Evolutionary conservation across 2,888 invertebrate species (phyloP).

Genomic region (Trissolcus brochymenae): DNA sequence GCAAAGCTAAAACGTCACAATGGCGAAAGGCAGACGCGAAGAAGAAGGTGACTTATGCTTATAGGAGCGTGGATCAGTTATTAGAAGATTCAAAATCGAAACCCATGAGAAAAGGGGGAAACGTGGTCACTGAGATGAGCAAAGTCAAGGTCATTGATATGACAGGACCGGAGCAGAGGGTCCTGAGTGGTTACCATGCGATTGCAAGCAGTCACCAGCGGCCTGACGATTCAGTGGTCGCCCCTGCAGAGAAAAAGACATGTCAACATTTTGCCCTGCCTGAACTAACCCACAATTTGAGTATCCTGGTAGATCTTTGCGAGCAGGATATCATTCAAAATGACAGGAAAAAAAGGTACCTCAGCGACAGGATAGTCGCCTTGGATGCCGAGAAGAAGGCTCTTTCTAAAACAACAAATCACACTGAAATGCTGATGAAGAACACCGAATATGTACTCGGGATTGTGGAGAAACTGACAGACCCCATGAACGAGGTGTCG

Average conservation of each 20-base stretch:
- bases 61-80: conserved; percentile 91
- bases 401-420: conserved; percentile 81
- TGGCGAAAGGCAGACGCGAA: conserved; percentile 83
- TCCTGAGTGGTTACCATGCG: conserved; percentile 95
- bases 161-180: conserved; percentile 96
- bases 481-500: conserved; percentile 78
- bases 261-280: conserved; percentile 87
- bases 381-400: conserved; percentile 88
- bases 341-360: conserved; percentile 85
- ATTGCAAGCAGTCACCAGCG: conserved; percentile 83
- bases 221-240: conserved; percentile 78
- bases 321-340: conserved; percentile 96
- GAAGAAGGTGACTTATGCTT: conserved; percentile 87
- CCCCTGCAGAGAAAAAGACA: conserved; percentile 79
- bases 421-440: conserved; percentile 85
- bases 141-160: conserved; percentile 99
- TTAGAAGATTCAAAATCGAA: conserved; percentile 89
- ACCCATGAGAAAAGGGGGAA: conserved; percentile 64
- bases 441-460: conserved; percentile 83
- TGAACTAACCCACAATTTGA: conserved; percentile 94
- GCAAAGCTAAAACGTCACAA: conserved; percentile 82
- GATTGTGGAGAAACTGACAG: conserved; percentile 81
- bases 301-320: conserved; percentile 92
- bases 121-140: conserved; percentile 80
- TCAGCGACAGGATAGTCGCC: conserved; percentile 87